Conservation (phyloP, 2,797 vertebrate genomes). For the Galagoides demidoff region DNA sequence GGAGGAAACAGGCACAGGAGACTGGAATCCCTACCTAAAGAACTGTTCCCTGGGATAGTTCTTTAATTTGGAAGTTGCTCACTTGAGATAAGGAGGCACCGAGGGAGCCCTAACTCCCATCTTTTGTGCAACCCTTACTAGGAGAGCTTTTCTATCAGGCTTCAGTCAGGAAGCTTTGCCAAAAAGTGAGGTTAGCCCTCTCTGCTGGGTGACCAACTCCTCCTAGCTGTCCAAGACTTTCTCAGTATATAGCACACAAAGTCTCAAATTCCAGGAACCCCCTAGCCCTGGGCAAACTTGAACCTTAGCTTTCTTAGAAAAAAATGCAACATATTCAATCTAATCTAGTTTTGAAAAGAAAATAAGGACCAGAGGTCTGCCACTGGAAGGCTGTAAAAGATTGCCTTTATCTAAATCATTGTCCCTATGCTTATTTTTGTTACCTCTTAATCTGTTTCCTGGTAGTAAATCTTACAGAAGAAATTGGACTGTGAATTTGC, state of each 20-base stretch:
- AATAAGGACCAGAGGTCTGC: neutral
- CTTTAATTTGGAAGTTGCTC: neutral
- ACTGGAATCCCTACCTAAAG: neutral
- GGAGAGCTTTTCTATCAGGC: neutral
- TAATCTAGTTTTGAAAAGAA: slow-evolving; percentile 40
- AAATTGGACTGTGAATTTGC: slow-evolving; percentile 37
- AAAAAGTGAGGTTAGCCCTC: neutral
- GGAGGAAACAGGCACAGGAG: neutral
- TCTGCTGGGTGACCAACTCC: neutral
- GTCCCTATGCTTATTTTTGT: slow-evolving; percentile 53
- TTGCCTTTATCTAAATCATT: slow-evolving; percentile 52
- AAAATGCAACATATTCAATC: neutral
- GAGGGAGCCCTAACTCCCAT: neutral
- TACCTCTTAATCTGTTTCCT: slow-evolving; percentile 63
- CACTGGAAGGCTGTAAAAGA: neutral
- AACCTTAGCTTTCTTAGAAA: neutral
- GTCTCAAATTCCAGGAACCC: neutral
- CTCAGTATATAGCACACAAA: neutral
- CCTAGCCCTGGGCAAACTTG: neutral
- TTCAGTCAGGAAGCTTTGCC: neutral
- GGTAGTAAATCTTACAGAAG: slow-evolving; percentile 54
- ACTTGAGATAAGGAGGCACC: neutral
- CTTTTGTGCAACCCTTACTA: neutral
- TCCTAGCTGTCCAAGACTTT: neutral
- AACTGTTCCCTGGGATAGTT: no score